phyloP scores from a whole-genome alignment of 2,888 invertebrate genomes.

The Tenthredo mesomela region DNA sequence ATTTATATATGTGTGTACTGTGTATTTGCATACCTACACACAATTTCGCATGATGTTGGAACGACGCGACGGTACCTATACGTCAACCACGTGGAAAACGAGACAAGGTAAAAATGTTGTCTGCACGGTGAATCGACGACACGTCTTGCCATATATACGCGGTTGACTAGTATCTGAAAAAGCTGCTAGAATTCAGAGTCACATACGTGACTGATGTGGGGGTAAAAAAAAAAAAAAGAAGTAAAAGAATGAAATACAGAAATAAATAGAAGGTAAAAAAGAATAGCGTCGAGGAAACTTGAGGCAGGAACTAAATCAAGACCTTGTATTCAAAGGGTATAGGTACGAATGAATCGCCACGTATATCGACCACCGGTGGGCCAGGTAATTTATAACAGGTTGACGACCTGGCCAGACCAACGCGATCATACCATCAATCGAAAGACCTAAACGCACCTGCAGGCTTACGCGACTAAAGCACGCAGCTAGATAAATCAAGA shows the following conservation, averaged over 20 bases:
- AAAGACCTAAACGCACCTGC: constrained; percentile 2
- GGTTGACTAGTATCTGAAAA: constrained; percentile 29
- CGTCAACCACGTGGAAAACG: not conserved
- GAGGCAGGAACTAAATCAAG: not conserved
- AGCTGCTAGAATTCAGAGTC: constrained; percentile 28
- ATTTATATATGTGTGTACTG: no score
- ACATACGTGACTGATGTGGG: constrained; percentile 27
- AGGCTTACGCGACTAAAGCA: not conserved
- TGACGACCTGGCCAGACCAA: constrained; percentile 10
- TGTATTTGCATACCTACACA: not conserved
- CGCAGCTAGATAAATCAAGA: not conserved
- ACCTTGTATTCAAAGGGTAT: constrained; percentile 11
- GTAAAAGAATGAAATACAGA: not conserved
- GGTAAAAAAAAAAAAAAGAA: not conserved
- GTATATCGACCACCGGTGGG: constrained; percentile 26
- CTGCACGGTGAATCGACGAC: constrained; percentile 15
- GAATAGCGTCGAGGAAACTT: not conserved
- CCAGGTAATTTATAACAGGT: constrained; percentile 34
- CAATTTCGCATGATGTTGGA: constrained; percentile 1
- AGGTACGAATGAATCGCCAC: not conserved
- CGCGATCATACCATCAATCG: constrained; percentile 30
- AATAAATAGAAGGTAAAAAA: not conserved
- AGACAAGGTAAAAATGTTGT: not conserved
- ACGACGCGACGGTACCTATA: no score
- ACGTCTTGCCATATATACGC: constrained; percentile 19